Conservation (phyloP, 2,113 vertebrate species). For the Oxyura jamaicensis region DNA sequence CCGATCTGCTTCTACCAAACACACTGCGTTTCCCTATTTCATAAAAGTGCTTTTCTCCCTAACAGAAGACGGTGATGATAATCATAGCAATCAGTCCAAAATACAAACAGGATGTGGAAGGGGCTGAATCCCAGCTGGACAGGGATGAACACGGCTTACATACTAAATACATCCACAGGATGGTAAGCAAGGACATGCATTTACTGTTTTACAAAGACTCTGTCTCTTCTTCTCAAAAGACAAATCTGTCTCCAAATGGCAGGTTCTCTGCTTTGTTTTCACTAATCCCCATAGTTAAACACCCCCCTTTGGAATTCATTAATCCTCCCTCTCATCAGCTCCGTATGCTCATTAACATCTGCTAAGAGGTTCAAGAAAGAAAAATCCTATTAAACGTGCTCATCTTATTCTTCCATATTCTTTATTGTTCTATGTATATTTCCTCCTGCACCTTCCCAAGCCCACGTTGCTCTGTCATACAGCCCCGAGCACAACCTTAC, state of each 20-base stretch:
- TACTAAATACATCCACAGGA: constrained; percentile 95
- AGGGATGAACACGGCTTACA: constrained; percentile 92
- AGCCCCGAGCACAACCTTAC: background rate
- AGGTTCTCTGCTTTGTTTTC: constrained; percentile 63
- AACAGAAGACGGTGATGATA: constrained; percentile 94
- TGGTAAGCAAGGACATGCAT: constrained; percentile 82
- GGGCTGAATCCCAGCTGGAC: constrained; percentile 81
- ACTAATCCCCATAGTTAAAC: constrained; percentile 65
- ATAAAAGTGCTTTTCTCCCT: constrained; percentile 74
- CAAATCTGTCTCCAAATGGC: constrained; percentile 41
- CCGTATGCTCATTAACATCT: constrained; percentile 50
- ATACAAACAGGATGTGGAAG: constrained; percentile 94
- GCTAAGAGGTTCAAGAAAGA: constrained; percentile 63
- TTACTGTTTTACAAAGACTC: constrained; percentile 45
- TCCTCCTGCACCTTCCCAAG: background rate
- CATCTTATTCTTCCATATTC: constrained; percentile 40
- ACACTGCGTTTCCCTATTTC: constrained; percentile 57
- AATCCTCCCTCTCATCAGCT: constrained; percentile 64
- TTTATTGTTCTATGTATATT: background rate
- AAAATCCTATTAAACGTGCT: constrained; percentile 57
- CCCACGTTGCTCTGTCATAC: background rate
- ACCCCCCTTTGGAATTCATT: constrained; percentile 66
- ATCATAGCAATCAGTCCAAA: constrained; percentile 96
- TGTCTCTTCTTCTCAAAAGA: constrained; percentile 4
- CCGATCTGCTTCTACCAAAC: constrained; percentile 70